phyloP scores from a whole-genome alignment of 2,113 vertebrate genomes.

The Spheniscus mendiculus region DNA sequence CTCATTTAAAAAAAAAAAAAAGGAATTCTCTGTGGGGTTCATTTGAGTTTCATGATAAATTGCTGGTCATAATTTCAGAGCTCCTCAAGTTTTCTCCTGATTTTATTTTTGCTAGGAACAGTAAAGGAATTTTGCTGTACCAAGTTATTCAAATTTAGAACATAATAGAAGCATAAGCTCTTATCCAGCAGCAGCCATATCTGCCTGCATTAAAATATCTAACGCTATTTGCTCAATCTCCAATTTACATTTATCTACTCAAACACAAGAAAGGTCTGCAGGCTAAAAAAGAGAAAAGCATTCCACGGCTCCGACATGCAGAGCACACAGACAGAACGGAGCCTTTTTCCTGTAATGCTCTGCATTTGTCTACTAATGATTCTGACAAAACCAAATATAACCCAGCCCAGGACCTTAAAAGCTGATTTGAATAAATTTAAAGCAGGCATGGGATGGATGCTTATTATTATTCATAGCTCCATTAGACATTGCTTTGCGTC shows the following conservation, averaged over 20 bases:
- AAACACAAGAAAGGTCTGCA: conserved; percentile 65
- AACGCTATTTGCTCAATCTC: conserved; percentile 68
- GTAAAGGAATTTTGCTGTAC: conserved; percentile 30
- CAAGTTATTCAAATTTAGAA: conserved; percentile 66
- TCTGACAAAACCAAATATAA: conserved; percentile 68
- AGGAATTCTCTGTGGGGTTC: background rate
- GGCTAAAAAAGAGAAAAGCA: conserved; percentile 53
- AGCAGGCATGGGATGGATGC: background rate
- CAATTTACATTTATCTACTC: conserved; percentile 73
- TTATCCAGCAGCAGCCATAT: conserved; percentile 56
- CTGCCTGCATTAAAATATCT: conserved; percentile 67
- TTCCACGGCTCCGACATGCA: background rate
- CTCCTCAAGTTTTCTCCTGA: background rate
- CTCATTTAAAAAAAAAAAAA: background rate
- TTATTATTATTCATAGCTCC: conserved; percentile 54
- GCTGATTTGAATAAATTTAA: conserved; percentile 62
- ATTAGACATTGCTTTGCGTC: background rate
- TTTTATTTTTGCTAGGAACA: conserved; percentile 39
- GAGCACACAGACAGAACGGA: conserved; percentile 36
- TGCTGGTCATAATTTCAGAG: background rate
- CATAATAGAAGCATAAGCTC: conserved; percentile 64
- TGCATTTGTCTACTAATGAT: conserved; percentile 69
- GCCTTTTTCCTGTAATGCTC: conserved; percentile 47
- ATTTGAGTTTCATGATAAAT: background rate
- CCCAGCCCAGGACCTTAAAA: conserved; percentile 39